A percentile compares a stretch with the other conserved stretches of the same genome.
Evolutionary conservation across 2,113 vertebrate species (phyloP).

Genomic region (Ptilorrhoa leucosticta): DNA sequence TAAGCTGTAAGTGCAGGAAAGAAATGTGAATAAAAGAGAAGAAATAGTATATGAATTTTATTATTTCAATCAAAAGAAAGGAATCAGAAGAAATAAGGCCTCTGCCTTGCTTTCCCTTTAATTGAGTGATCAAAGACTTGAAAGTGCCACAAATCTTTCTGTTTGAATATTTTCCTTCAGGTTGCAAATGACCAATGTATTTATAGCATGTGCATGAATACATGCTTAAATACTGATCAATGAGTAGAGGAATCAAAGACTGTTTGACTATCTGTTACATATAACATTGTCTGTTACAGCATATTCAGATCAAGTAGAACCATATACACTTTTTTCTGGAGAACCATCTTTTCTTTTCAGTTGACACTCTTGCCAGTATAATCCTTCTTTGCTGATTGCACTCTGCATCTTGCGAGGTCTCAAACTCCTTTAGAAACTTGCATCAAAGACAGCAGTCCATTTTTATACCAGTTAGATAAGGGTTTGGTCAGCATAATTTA

Average conservation of each 20-base stretch:
- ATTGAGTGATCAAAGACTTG: background rate
- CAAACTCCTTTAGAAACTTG: background rate
- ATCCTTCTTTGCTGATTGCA: background rate
- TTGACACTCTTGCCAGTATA: background rate
- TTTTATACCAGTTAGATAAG: background rate
- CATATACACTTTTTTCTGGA: background rate
- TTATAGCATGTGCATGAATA: background rate
- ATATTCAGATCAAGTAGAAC: background rate
- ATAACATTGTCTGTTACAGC: background rate
- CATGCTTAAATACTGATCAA: background rate
- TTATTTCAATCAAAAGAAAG: background rate
- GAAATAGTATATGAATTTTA: background rate
- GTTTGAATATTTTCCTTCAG: background rate
- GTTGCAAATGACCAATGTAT: background rate
- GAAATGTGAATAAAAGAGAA: background rate
- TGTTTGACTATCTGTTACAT: background rate
- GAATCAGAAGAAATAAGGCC: background rate
- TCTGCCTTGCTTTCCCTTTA: background rate
- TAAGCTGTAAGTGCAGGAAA: background rate
- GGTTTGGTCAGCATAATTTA: background rate
- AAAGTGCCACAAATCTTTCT: background rate
- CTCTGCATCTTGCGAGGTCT: background rate
- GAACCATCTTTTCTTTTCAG: background rate
- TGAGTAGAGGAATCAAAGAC: constrained; percentile 7
- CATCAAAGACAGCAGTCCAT: background rate